These are phyloP conservation scores for Rhynchonycteris naso DNA, from an alignment of 2,797 vertebrate species.

Conservation along the genomic window DNA sequence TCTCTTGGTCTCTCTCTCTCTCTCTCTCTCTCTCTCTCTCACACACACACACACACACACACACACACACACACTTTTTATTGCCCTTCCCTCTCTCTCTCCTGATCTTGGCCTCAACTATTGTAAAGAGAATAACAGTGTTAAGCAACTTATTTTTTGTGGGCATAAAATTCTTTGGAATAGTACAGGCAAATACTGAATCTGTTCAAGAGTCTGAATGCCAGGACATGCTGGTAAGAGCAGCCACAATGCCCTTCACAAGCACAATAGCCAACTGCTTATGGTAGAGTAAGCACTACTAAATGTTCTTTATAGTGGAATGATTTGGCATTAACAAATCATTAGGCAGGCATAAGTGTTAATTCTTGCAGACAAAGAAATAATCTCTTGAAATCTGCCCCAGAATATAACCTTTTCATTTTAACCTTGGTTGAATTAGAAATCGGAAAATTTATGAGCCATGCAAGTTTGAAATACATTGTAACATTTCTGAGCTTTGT, in stretches of 20 bases:
- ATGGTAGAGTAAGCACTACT: background rate
- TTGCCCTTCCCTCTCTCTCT: background rate
- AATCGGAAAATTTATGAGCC: constrained; percentile 4
- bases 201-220: background rate
- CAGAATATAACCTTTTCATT: background rate
- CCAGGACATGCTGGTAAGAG: background rate
- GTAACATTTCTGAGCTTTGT: background rate
- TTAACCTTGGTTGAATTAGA: constrained; percentile 34
- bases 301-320: background rate
- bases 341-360: constrained; percentile 41
- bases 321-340: constrained; percentile 56
- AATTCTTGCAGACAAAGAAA: constrained; percentile 52
- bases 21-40: background rate
- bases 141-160: background rate
- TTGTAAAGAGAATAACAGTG: background rate
- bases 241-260: background rate
- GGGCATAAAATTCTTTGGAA: constrained; percentile 24
- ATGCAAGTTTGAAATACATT: constrained; percentile 2
- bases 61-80: too few relatives aligned
- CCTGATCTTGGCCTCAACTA: background rate
- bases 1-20: background rate
- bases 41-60: too few relatives aligned
- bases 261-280: background rate
- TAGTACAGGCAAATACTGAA: background rate
- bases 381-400: constrained; percentile 28